Percentiles rank a stretch among this genome's conserved stretches.
phyloP scores from a whole-genome alignment of 1,140 invertebrate genomes.

The Aphidius gifuensis region DNA sequence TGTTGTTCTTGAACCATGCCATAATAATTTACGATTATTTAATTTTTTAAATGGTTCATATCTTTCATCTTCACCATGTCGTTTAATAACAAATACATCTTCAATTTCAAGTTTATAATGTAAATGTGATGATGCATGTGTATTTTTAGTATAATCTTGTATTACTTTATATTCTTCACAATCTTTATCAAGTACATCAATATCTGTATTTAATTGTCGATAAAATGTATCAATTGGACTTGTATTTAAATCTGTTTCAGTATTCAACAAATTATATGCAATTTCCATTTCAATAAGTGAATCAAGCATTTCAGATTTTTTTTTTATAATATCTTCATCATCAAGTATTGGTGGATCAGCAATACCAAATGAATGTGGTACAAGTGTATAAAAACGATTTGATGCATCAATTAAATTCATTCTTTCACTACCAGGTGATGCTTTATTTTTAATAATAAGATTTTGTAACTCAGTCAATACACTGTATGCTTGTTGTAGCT shows the following conservation, averaged over 20 bases:
- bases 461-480: slow-evolving; percentile 77
- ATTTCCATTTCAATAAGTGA: slow-evolving; percentile 91
- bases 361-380: slow-evolving; percentile 93
- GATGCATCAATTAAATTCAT: slow-evolving; percentile 74
- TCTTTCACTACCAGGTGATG: slow-evolving; percentile 54
- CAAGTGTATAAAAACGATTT: slow-evolving; percentile 90
- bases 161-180: slow-evolving; percentile 76
- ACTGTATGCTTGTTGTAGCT: slow-evolving; percentile 82
- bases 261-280: slow-evolving; percentile 83
- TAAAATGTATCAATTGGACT: slow-evolving; percentile 87
- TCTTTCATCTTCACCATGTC: slow-evolving; percentile 76
- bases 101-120: slow-evolving; percentile 74
- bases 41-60: slow-evolving; percentile 82
- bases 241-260: slow-evolving; percentile 50
- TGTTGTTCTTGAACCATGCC: slow-evolving; percentile 93
- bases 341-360: slow-evolving; percentile 79
- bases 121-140: slow-evolving; percentile 82
- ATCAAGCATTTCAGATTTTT: slow-evolving; percentile 90
- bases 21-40: slow-evolving; percentile 83
- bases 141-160: slow-evolving; percentile 77
- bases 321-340: slow-evolving; percentile 68
- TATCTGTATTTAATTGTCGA: slow-evolving; percentile 81
- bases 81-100: slow-evolving; percentile 73
- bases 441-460: slow-evolving; percentile 48
- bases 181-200: slow-evolving; percentile 69